phyloP scores from a whole-genome alignment of 1,140 invertebrate species.

The Chironomus tepperi region DNA sequence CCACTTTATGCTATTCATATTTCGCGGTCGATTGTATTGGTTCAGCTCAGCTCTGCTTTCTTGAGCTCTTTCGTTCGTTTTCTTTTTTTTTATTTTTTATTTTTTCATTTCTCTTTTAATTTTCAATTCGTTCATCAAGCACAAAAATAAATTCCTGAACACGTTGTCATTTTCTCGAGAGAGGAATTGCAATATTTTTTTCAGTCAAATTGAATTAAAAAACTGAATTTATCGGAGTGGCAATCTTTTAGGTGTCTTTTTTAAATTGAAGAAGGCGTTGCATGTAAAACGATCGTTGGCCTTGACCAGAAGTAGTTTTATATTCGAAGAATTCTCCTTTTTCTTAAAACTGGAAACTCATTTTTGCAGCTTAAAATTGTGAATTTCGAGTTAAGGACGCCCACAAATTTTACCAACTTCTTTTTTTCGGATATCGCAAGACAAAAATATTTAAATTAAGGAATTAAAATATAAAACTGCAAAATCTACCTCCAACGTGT shows the following conservation, averaged over 20 bases:
- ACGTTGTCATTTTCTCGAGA: neutral
- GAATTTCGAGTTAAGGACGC: neutral
- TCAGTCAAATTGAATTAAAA: neutral
- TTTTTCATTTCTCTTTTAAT: neutral
- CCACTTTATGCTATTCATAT: conserved; percentile 8
- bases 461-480: neutral
- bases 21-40: conserved; percentile 23
- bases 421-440: conserved; percentile 4
- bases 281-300: conserved; percentile 4
- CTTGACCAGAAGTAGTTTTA: neutral
- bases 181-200: neutral
- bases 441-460: neutral
- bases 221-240: neutral
- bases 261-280: neutral
- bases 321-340: neutral
- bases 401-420: neutral
- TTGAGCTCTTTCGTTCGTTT: neutral
- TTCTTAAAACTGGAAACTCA: neutral
- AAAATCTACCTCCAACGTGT: conserved; percentile 8
- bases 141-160: conserved; percentile 20
- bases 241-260: neutral
- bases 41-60: conserved; percentile 4
- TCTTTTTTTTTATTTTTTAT: neutral
- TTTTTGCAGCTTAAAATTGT: neutral
- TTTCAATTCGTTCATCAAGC: neutral